A percentile compares a stretch with the other conserved stretches of the same genome.
Evolutionary conservation across 2,888 invertebrate species (phyloP).

Genomic region (Axea sp.): DNA sequence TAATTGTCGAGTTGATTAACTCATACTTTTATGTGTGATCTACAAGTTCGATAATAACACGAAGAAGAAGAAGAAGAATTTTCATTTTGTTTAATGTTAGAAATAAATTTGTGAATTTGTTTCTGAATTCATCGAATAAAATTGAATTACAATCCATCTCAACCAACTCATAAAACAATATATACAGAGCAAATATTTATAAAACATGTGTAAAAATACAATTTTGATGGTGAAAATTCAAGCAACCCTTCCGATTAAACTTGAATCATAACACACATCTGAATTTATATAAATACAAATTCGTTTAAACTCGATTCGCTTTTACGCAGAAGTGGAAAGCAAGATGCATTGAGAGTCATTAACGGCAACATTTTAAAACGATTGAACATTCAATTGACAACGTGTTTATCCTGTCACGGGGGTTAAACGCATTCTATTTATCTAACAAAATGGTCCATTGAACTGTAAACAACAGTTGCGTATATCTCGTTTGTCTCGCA

Average conservation of each 20-base stretch:
- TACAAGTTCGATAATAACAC: too few relatives aligned
- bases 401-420: conserved; percentile 31
- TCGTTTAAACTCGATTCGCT: neutral
- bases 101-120: too few relatives aligned
- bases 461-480: conserved; percentile 43
- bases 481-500: neutral
- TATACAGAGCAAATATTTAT: too few relatives aligned
- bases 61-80: too few relatives aligned
- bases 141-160: too few relatives aligned
- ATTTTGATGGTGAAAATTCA: too few relatives aligned
- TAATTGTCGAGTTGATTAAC: neutral
- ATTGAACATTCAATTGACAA: conserved; percentile 49
- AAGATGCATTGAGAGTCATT: conserved; percentile 25
- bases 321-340: conserved; percentile 9
- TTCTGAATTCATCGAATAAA: too few relatives aligned
- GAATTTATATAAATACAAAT: conserved; percentile 21
- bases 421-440: conserved; percentile 39
- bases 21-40: neutral
- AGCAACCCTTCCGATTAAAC: too few relatives aligned
- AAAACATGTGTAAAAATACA: too few relatives aligned
- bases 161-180: too few relatives aligned
- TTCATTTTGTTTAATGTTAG: too few relatives aligned
- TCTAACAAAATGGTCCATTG: conserved; percentile 46
- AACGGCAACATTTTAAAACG: conserved; percentile 31
- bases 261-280: too few relatives aligned